A percentile compares a stretch with the other conserved stretches of the same genome.
Evolutionary conservation across 2,888 invertebrate genomes (phyloP).

Genomic region (Tenthredo livida): DNA sequence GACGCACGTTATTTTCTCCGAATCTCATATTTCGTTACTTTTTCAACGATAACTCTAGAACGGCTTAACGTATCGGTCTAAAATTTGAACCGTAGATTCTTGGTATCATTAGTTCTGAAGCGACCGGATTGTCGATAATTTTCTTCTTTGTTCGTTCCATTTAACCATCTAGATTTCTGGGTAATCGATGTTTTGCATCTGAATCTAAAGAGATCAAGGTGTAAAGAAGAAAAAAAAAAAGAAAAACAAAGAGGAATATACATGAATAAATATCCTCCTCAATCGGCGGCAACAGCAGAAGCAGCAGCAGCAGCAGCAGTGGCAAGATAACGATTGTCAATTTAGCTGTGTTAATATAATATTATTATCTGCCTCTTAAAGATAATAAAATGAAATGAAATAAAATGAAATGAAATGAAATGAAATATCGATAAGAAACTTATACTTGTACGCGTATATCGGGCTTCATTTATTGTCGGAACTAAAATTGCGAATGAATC

Average conservation of each 20-base stretch:
- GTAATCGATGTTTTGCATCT: background rate
- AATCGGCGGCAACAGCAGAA: background rate
- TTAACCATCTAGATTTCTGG: background rate
- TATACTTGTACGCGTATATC: background rate
- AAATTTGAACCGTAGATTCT: background rate
- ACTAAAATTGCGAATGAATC: background rate
- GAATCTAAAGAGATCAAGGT: background rate
- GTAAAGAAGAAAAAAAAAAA: too few species aligned
- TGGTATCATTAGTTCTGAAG: background rate
- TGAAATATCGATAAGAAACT: conserved; percentile 3
- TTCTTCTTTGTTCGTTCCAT: background rate
- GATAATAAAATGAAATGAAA: background rate
- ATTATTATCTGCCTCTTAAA: conserved; percentile 7
- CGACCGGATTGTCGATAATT: background rate
- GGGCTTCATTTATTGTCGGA: background rate
- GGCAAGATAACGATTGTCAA: background rate
- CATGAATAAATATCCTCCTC: background rate
- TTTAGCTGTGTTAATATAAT: conserved; percentile 7
- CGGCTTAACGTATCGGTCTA: background rate
- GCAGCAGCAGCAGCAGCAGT: background rate
- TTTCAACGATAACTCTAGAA: background rate
- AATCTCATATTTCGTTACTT: background rate
- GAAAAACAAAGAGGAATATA: background rate
- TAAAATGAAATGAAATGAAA: background rate
- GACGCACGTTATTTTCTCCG: background rate